Evolutionary conservation across 2,113 vertebrate species (phyloP), one percentile per base, ranked within the genome.

Genomic region (Scytalopus superciliaris): DNA sequence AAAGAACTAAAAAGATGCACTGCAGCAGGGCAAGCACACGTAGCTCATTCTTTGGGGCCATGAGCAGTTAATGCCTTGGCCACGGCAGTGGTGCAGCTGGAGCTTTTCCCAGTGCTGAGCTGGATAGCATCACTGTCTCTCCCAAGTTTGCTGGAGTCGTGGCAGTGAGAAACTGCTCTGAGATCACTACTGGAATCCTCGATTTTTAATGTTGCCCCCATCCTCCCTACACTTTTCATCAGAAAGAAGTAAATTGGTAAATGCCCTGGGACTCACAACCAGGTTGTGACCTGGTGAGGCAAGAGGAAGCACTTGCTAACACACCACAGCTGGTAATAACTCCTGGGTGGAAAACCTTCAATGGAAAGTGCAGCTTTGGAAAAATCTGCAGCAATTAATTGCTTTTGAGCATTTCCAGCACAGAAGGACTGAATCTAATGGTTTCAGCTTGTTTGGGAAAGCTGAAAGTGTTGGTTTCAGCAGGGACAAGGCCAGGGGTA

Each of bases 61-160:
- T 60, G 78, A 95, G 74, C 9, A 8, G 94, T 96, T 96, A 96
- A 95, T 0, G 28, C 72, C 68, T 94, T 94, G 90, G 90, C 90
- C 76, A 55, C 4, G 0, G 90, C 50, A 9, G 21, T 64, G 55
- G 78, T 85, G 84, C 76, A 33, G 84, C 83, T 97, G 96, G 93
- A 96, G 88, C 82, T 70, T 7, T 90, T 92, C 96, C 94, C 82
- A 84, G 37, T 10, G 53, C 90, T 47, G 86, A 31, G 69, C 94
- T 96, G 90, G 92, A 94, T 55, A 96, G 68, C 76, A 92, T 96
- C 95, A 86, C 92, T 92, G 91, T 86, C 87, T 95, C 75, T 31
- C 72, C 22, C 1, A 3, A 94, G 90, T 11, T 52, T 0, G 10
- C 77, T 76, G 84, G 72, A 89, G 80, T 53, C 2, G 5, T 17